These are phyloP conservation scores for Polypedilum vanderplanki DNA, from an alignment of 1,140 invertebrate genomes.

Conservation along the genomic window DNA sequence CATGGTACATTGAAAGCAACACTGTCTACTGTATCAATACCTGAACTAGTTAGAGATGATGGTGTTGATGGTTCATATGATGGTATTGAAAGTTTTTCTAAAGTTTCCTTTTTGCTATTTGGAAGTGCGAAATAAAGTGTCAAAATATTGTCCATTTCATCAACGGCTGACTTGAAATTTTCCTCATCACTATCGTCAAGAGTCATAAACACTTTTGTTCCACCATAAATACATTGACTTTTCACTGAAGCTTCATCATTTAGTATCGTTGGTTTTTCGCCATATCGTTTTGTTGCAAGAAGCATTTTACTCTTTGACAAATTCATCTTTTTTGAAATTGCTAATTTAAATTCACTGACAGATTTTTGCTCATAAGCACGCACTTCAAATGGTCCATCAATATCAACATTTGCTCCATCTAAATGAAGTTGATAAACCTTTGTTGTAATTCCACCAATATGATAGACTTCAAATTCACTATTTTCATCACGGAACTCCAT, in stretches of 20 bases:
- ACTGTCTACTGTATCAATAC: conserved; percentile 40
- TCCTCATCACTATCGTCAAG: conserved; percentile 39
- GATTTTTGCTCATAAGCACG: conserved; percentile 53
- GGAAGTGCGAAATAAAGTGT: conserved; percentile 55
- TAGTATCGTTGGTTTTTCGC: conserved; percentile 39
- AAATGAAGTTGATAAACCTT: conserved; percentile 53
- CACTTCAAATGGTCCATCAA: conserved; percentile 55
- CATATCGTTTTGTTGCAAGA: conserved; percentile 42
- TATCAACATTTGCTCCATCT: conserved; percentile 53
- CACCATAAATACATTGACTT: conserved; percentile 11
- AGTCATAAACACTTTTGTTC: conserved; percentile 31
- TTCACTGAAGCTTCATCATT: conserved; percentile 2
- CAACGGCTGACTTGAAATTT: conserved; percentile 44
- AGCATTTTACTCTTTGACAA: conserved; percentile 47
- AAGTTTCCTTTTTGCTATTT: conserved; percentile 48
- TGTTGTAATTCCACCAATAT: conserved; percentile 56
- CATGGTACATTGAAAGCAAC: conserved; percentile 39
- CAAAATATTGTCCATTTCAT: conserved; percentile 53
- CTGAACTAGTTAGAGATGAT: not conserved
- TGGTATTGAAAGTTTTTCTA: conserved; percentile 51
- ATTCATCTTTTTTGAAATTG: conserved; percentile 47
- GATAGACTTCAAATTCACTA: conserved; percentile 58
- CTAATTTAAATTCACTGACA: conserved; percentile 54
- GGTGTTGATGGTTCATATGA: conserved; percentile 38
- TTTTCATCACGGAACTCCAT: conserved; percentile 61